phyloP scores from a whole-genome alignment of 1,140 invertebrate genomes.

The Nasonia longicornis region DNA sequence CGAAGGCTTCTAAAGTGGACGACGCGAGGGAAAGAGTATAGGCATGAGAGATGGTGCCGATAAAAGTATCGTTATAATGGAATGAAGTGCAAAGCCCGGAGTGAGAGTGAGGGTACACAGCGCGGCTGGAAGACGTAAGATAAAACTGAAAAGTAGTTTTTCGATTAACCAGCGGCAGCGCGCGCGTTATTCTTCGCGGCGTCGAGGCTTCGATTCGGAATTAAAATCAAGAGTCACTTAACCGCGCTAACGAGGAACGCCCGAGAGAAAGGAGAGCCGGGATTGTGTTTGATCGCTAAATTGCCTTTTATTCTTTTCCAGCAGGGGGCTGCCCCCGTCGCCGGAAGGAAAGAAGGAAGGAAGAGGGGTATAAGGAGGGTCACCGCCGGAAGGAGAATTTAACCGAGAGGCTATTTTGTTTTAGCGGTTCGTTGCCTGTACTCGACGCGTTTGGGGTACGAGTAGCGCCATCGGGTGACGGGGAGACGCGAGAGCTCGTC shows the following conservation, averaged over 20 bases:
- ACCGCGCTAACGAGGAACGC: slow-evolving; percentile 18
- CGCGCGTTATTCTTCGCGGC: background rate
- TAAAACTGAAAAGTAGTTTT: slow-evolving; percentile 42
- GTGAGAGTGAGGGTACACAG: slow-evolving; percentile 3
- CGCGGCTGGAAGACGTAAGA: slow-evolving; percentile 20
- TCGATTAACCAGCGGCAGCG: slow-evolving; percentile 9
- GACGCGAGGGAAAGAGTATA: background rate
- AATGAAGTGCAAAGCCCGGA: slow-evolving; percentile 8
- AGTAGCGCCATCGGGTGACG: slow-evolving; percentile 29
- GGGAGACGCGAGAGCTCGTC: background rate
- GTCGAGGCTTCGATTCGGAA: slow-evolving; percentile 11
- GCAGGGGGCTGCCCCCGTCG: background rate
- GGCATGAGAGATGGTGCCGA: slow-evolving; percentile 31
- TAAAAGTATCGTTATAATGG: slow-evolving; percentile 36
- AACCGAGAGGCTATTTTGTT: slow-evolving; percentile 22
- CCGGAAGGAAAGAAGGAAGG: too few relatives aligned
- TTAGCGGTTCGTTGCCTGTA: background rate
- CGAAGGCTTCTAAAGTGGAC: background rate
- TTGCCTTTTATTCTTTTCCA: slow-evolving; percentile 43
- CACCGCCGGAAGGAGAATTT: slow-evolving; percentile 1
- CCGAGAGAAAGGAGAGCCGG: background rate
- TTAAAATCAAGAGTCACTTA: slow-evolving; percentile 27
- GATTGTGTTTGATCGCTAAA: slow-evolving; percentile 41
- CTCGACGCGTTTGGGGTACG: background rate
- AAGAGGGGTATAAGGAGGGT: background rate